Base-by-base conservation (phyloP, 1,140 invertebrate species). In the Drosophila ohnishii region DNA sequence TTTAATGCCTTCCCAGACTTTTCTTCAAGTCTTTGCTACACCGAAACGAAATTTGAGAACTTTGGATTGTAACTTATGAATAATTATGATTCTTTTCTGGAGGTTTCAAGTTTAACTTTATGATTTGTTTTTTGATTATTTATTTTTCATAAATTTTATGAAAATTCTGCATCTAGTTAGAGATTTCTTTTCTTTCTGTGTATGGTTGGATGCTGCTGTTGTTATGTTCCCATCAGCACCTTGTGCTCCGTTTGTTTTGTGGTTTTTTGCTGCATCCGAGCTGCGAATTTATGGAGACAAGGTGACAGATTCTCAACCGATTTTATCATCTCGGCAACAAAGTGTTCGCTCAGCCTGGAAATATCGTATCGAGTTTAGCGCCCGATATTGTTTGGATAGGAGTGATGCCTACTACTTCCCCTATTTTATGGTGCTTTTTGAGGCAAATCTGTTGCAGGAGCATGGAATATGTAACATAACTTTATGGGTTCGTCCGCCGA, bases 261-360 rank as follows among this genome's bases (percentile, higher is more conserved):
- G 71, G 80, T 61, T 75, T 66, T 58, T 30, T 44, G 42, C 30
- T 32, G 56, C 28, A 39, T 61, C 22, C 65, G 51, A 70, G 16
- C 35, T 34, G 40, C 65, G 47, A 83, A 88, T 87, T 87, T 87
- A 87, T 87, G 45, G 75, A 67, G 76, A 77, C 84, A 87, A 88
- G 84, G 73, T 88, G 84, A 87, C 84, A 87, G 84, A 88, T 87
- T 83, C 84, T 87, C 84, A 78, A 88, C 50, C 65, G 66, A 88
- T 88, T 87, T 87, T 87, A 87, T 87, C 75, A 83, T 82, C 83
- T 87, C n/a, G 74, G 73, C 82, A 85, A 85, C 82, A 85, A 75
- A 75, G 82, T 86, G 51, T 62, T 53, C 47, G 59, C 34, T 40
- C 61, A 63, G 16, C 65, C 51, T 80, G 77, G 34, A 47, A 56